Evolutionary conservation across 2,797 vertebrate species (phyloP).

Genomic region (Pteronotus mesoamericanus): DNA sequence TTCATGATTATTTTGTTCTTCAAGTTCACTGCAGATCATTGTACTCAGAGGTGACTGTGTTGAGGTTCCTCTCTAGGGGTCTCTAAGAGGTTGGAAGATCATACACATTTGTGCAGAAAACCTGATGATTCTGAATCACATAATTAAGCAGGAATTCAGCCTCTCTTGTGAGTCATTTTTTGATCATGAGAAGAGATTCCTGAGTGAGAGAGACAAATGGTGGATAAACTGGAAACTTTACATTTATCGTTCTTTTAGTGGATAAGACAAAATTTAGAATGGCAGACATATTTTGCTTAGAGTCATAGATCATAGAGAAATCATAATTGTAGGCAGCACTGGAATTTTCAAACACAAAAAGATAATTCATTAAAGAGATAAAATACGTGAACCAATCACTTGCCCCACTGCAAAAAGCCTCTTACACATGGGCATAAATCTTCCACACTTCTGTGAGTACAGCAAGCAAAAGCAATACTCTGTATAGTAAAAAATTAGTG

Average conservation of each 20-base stretch:
- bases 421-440: not conserved
- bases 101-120: not conserved
- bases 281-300: not conserved
- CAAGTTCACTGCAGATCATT: not conserved
- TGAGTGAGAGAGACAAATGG: not conserved
- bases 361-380: not conserved
- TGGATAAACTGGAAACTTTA: not conserved
- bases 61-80: too few relatives aligned
- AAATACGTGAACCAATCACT: not conserved
- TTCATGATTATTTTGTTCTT: not conserved
- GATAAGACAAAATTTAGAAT: not conserved
- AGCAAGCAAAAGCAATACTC: not conserved
- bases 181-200: not conserved
- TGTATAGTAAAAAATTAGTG: not conserved
- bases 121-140: not conserved
- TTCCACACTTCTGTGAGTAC: not conserved
- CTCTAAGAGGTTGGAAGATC: too few relatives aligned
- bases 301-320: not conserved
- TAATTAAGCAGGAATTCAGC: not conserved
- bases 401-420: not conserved
- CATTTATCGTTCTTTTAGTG: not conserved
- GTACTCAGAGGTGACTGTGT: too few relatives aligned
- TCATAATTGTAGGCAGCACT: not conserved
- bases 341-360: not conserved
- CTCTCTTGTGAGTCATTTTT: not conserved